phyloP scores from a whole-genome alignment of 2,888 invertebrate species.

The Melanchra persicariae region DNA sequence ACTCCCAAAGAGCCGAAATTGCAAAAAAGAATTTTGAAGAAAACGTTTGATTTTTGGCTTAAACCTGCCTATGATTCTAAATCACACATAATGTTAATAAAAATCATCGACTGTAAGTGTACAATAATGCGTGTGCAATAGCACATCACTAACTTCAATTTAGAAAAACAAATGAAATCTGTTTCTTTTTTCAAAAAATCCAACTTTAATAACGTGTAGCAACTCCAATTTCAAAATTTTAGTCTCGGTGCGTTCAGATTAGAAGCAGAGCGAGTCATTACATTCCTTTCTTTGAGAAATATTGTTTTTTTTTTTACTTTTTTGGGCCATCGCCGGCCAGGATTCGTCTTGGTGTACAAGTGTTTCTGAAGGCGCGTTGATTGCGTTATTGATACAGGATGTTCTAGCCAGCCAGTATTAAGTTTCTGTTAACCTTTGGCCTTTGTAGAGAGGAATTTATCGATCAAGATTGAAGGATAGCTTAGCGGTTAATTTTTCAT shows the following conservation, averaged over 20 bases:
- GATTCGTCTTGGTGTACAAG: constrained; percentile 87
- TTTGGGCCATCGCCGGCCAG: constrained; percentile 69
- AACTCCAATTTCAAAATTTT: constrained; percentile 55
- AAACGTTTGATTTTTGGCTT: not conserved
- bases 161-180: constrained; percentile 14
- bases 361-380: constrained; percentile 73
- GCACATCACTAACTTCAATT: not conserved
- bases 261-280: constrained; percentile 66
- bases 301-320: constrained; percentile 61
- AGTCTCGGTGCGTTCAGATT: constrained; percentile 65
- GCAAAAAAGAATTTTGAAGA: not conserved
- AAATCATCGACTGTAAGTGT: not conserved
- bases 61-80: not conserved
- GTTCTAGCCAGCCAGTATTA: constrained; percentile 52
- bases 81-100: not conserved
- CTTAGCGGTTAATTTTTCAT: constrained; percentile 12
- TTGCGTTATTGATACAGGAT: constrained; percentile 73
- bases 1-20: not conserved
- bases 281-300: constrained; percentile 55
- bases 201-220: constrained; percentile 24
- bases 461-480: constrained; percentile 39
- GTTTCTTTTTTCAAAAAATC: constrained; percentile 27
- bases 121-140: no score
- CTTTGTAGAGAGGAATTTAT: constrained; percentile 41
- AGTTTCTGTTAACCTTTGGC: constrained; percentile 47